phyloP scores from a whole-genome alignment of 2,888 invertebrate genomes.

The Ceramica pisi region DNA sequence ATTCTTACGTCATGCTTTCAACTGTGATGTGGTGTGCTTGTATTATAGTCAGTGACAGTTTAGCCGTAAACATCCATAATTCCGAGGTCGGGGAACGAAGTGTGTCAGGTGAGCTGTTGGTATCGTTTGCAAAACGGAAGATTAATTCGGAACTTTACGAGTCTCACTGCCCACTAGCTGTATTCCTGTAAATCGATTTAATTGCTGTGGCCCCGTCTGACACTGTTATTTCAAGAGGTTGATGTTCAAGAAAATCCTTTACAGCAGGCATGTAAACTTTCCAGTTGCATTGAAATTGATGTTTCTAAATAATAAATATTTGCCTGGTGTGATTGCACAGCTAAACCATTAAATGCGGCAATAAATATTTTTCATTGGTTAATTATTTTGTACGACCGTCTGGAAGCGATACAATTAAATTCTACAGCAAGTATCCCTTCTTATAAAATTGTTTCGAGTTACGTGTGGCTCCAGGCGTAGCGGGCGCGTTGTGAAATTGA shows the following conservation, averaged over 20 bases:
- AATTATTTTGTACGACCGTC: conserved; percentile 58
- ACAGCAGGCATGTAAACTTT: conserved; percentile 3
- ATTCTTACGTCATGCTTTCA: conserved; percentile 36
- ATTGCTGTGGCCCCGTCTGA: conserved; percentile 22
- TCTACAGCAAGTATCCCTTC: conserved; percentile 73
- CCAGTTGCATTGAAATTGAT: conserved; percentile 11
- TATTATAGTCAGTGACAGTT: conserved; percentile 58
- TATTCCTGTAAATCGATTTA: conserved; percentile 52
- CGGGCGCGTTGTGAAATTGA: conserved; percentile 83
- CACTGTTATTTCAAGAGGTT: conserved; percentile 32
- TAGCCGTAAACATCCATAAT: conserved; percentile 50
- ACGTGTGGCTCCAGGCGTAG: conserved; percentile 75
- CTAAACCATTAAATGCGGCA: conserved; percentile 32
- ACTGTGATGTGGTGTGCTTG: conserved; percentile 37
- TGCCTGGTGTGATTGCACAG: conserved; percentile 9
- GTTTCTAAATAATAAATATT: conserved; percentile 39
- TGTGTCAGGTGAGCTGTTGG: conserved; percentile 47
- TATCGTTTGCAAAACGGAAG: conserved; percentile 53
- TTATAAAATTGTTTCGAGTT: conserved; percentile 73
- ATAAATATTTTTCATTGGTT: conserved; percentile 57
- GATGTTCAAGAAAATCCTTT: not conserved
- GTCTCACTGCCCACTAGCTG: conserved; percentile 34
- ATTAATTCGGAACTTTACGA: conserved; percentile 60
- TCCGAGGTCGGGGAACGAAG: conserved; percentile 52
- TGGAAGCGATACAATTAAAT: conserved; percentile 67